Evolutionary conservation across 2,113 vertebrate genomes (phyloP).

Genomic region (Oxyruncus cristatus): DNA sequence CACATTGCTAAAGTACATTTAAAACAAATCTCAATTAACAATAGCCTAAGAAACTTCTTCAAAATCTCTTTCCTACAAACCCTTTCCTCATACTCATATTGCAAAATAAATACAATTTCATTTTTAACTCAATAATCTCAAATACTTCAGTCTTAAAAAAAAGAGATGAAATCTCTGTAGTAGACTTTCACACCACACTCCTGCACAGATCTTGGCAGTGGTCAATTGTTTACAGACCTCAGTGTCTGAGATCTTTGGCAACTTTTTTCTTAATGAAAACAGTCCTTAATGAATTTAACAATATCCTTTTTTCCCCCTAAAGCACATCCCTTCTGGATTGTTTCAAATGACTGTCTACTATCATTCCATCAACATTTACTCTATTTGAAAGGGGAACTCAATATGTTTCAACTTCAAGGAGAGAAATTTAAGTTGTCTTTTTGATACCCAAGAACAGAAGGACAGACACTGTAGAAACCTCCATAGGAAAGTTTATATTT

Average conservation of each 20-base stretch:
- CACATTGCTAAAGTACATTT: neutral
- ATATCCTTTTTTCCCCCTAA: neutral
- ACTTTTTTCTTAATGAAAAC: neutral
- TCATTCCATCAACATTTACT: neutral
- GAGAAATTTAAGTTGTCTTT: neutral
- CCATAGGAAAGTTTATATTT: slow-evolving; percentile 12
- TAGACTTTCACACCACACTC: neutral
- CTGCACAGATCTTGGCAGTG: neutral
- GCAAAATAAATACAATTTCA: neutral
- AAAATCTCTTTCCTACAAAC: neutral
- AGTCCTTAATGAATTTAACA: neutral
- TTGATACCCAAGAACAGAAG: neutral
- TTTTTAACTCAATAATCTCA: neutral
- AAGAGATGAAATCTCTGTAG: neutral
- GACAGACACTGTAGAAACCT: neutral
- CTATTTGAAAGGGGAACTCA: neutral
- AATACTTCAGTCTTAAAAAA: neutral
- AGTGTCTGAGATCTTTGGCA: neutral
- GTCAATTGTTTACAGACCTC: neutral
- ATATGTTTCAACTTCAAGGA: neutral
- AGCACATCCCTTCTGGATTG: neutral
- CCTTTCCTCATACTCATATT: neutral
- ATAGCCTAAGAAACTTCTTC: neutral
- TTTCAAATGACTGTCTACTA: neutral
- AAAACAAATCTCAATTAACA: neutral